Evolutionary conservation across 2,113 vertebrate species (phyloP).

Genomic region (Pogonocichla stellata): DNA sequence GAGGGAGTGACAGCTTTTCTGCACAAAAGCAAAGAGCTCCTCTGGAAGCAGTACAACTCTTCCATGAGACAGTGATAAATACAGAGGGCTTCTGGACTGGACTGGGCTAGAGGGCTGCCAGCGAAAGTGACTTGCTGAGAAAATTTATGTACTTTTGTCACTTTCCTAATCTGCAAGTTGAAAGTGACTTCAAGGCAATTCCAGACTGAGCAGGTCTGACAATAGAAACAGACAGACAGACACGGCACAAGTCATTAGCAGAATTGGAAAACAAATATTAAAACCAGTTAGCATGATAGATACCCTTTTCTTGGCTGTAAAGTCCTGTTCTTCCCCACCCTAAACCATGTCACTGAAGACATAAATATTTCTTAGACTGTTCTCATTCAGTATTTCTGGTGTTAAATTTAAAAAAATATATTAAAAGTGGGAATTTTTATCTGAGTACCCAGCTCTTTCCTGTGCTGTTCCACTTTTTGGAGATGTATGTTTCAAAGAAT

Average conservation of each 20-base stretch:
- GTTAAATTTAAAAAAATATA: not conserved
- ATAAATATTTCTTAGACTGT: not conserved
- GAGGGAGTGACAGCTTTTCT: not conserved
- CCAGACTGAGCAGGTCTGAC: not conserved
- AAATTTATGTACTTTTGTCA: not conserved
- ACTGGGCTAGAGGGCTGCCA: not conserved
- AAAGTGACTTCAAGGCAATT: not conserved
- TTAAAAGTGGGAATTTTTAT: not conserved
- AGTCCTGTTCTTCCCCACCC: not conserved
- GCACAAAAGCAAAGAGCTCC: not conserved
- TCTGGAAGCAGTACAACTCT: not conserved
- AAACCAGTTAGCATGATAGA: not conserved
- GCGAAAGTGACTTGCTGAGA: not conserved
- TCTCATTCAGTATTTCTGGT: not conserved
- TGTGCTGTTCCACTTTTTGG: not conserved
- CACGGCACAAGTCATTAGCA: not conserved
- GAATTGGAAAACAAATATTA: not conserved
- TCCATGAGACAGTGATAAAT: not conserved
- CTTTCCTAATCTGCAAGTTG: not conserved
- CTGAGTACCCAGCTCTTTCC: not conserved
- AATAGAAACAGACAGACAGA: not conserved
- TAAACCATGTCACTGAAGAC: not conserved
- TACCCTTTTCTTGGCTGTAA: not conserved
- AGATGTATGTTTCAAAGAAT: not conserved
- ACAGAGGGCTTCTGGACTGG: not conserved